These are phyloP conservation scores for Micromussa lordhowensis DNA, from an alignment of 92 coral and sea anemone species.

Conservation along the genomic window DNA sequence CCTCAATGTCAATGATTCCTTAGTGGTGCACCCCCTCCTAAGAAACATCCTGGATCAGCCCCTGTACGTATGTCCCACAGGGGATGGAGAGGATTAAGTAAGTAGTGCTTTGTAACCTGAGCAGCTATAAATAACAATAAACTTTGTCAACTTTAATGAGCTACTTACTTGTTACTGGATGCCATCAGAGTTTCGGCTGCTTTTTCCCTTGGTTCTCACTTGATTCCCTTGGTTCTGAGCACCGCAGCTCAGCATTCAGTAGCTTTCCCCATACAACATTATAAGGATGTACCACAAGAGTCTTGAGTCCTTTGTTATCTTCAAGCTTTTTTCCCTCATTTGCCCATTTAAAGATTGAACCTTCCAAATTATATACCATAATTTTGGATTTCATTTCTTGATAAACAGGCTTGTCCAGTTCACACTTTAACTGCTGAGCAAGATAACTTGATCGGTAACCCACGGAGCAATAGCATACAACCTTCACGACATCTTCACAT, in stretches of 20 bases:
- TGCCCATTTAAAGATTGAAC: conserved; percentile 96
- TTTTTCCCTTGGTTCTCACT: neutral
- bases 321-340: conserved; percentile 84
- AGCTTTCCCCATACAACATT: conserved; percentile 84
- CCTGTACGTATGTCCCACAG: too few species aligned
- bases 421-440: conserved; percentile 64
- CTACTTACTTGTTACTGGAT: neutral
- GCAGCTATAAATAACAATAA: neutral
- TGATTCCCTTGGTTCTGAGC: conserved; percentile 57
- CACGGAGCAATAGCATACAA: conserved; percentile 92
- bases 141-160: neutral
- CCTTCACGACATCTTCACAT: conserved; percentile 43
- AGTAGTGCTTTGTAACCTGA: too few species aligned
- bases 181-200: neutral
- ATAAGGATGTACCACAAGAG: conserved; percentile 85
- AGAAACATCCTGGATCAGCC: too few species aligned
- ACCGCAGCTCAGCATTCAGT: conserved; percentile 68
- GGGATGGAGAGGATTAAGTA: too few species aligned
- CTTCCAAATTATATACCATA: conserved; percentile 90
- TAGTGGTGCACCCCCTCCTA: too few species aligned
- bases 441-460: conserved; percentile 90
- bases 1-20: too few species aligned
- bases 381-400: conserved; percentile 38
- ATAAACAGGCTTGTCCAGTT: conserved; percentile 67
- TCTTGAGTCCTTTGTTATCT: conserved; percentile 36